Conservation (phyloP, 2,888 invertebrate genomes). For the Argyresthia albistria region DNA sequence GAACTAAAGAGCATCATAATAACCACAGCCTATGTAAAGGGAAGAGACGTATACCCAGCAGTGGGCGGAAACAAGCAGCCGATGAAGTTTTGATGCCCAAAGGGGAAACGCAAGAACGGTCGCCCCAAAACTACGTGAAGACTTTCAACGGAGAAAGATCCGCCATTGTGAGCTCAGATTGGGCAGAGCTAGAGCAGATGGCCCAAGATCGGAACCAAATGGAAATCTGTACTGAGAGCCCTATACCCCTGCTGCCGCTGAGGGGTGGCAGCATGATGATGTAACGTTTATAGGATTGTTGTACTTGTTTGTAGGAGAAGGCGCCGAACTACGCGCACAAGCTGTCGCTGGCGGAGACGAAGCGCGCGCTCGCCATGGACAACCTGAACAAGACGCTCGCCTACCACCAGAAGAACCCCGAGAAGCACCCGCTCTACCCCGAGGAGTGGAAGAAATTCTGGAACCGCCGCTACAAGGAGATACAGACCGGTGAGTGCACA, state of each 20-base stretch:
- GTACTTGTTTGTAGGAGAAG: constrained; percentile 7
- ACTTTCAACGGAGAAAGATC: too few relatives aligned
- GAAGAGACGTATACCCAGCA: too few relatives aligned
- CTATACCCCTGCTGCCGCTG: neutral
- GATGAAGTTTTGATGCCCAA: too few relatives aligned
- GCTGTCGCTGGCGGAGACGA: constrained; percentile 60
- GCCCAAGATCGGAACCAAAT: too few relatives aligned
- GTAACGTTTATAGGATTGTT: neutral
- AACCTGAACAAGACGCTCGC: constrained; percentile 77
- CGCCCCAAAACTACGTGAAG: too few relatives aligned
- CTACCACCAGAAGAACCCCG: constrained; percentile 87
- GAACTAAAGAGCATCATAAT: too few relatives aligned
- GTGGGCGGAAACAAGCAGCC: too few relatives aligned
- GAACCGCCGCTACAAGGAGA: constrained; percentile 86
- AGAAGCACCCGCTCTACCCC: constrained; percentile 89
- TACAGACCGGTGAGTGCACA: constrained; percentile 69
- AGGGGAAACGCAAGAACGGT: too few relatives aligned
- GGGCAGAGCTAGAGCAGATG: too few relatives aligned
- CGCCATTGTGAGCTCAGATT: too few relatives aligned
- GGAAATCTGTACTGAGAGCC: neutral
- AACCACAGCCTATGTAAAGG: too few relatives aligned
- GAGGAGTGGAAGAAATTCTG: constrained; percentile 94
- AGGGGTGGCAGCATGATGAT: neutral
- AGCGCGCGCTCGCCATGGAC: constrained; percentile 62
- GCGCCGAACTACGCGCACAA: constrained; percentile 58